Evolutionary conservation across 2,888 invertebrate genomes (phyloP), one percentile per base, ranked within the genome.

Genomic region (Scaptodrosophila latifasciaeformis): DNA sequence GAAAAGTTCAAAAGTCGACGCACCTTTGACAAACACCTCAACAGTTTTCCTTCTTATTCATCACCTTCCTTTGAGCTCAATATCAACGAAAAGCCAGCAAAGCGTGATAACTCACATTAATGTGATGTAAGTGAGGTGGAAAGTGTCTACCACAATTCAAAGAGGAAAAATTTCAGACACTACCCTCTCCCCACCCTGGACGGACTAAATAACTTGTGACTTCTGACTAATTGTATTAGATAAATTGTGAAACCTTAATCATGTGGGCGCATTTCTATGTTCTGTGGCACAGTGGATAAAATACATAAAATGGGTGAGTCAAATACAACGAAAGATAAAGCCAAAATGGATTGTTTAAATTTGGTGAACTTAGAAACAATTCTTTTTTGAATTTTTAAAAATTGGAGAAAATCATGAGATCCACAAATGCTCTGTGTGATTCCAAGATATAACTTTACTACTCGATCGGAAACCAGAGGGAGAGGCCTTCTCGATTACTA

Each of bases 201-300:
- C 7, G 4, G 4, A 7, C 24, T 7, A 24, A 24, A 24, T 24
- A 5, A 3, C 3, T 24, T 24, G 24, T 7, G 4, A 7, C 24
- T 17, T 58, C 59, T 72, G 67, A 68, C 76, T 81, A 82, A 82
- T 79, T 82, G 82, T 70, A 70, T 82, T 78, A 78, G 72, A 79
- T 80, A 78, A 78, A 80, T 82, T 75, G 68, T 64, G 72, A 80
- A 82, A 72, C 79, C 76, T 68, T 76, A 80, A 78, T 80, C 81
- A 69, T 70, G 81, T 80, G 78, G 82, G 68, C 63, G 59, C 49
- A 59, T 31, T 50, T 27, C 17, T 29, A 31, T 4, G 12, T 31
- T n/a, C 7, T n/a, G 31, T 7, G n/a, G n/a, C n/a, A n/a, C n/a
- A n/a, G n/a, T n/a, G n/a, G n/a, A n/a, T n/a, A n/a, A n/a, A n/a